Evolutionary conservation across 1,140 invertebrate species (phyloP).

Genomic region (Paramacrobiotus metropolitanus): DNA sequence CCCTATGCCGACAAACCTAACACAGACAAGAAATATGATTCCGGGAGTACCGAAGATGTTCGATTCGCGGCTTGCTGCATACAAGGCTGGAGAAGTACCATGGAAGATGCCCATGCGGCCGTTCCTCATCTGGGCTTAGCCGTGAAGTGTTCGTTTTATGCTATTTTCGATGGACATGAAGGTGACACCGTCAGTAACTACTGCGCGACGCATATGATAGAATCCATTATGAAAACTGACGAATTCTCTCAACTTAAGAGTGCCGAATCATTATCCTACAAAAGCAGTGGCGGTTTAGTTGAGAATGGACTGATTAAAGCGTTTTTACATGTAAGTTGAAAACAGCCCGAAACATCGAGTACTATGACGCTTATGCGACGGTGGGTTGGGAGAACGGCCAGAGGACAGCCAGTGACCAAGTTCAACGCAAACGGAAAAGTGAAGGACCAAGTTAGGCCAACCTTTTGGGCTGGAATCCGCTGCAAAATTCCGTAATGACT

Average conservation of each 20-base stretch:
- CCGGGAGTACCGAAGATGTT: slow-evolving; percentile 60
- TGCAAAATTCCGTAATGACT: no score
- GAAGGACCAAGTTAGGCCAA: no score
- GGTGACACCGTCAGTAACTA: slow-evolving; percentile 71
- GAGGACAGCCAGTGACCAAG: no score
- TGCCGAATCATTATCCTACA: slow-evolving; percentile 8
- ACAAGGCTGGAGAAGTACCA: slow-evolving; percentile 93
- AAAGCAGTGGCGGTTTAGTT: slow-evolving; percentile 15
- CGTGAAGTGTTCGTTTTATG: slow-evolving; percentile 98
- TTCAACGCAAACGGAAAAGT: no score
- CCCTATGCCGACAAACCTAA: slow-evolving; percentile 98
- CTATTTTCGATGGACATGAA: slow-evolving; percentile 95
- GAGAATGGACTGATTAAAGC: slow-evolving; percentile 3
- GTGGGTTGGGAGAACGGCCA: no score
- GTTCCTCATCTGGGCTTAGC: slow-evolving; percentile 21
- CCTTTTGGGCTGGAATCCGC: no score
- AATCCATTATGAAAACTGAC: slow-evolving; percentile 56
- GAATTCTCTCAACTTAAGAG: slow-evolving; percentile 32
- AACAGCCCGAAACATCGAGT: no score
- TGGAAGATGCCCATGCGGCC: slow-evolving; percentile 92
- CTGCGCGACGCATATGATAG: slow-evolving; percentile 69
- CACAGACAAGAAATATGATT: slow-evolving; percentile 86
- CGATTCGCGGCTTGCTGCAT: slow-evolving; percentile 77
- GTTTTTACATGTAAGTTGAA: not conserved
- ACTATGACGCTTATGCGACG: not conserved